Conservation (phyloP, 1,140 invertebrate species). For the Cyrtorhinus lividipennis region DNA sequence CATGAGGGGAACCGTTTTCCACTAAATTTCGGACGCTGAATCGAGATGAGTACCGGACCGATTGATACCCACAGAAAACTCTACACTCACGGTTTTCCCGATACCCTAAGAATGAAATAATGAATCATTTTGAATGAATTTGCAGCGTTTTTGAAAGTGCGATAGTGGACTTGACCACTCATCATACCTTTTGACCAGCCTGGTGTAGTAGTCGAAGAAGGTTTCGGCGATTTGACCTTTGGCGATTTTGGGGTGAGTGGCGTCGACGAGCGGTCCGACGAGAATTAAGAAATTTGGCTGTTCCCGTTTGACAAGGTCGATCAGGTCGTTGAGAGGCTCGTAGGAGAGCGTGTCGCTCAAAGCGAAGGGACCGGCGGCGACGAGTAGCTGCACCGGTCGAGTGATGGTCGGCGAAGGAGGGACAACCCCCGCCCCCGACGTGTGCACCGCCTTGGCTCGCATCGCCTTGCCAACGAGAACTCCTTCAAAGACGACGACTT, state of each 20-base stretch:
- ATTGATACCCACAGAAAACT: too few species aligned
- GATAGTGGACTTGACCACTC: neutral
- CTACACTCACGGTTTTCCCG: too few species aligned
- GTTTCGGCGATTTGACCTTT: constrained; percentile 41
- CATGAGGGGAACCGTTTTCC: too few species aligned
- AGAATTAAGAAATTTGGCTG: constrained; percentile 67
- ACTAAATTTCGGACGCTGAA: too few species aligned
- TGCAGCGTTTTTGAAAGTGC: too few species aligned
- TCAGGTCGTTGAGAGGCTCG: constrained; percentile 64
- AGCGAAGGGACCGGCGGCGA: constrained; percentile 72
- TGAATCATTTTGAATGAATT: too few species aligned
- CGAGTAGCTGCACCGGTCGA: constrained; percentile 38
- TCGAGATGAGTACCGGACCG: too few species aligned
- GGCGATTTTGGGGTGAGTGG: constrained; percentile 42
- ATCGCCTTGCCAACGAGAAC: constrained; percentile 49
- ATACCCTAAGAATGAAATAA: too few species aligned
- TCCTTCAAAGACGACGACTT: constrained; percentile 60
- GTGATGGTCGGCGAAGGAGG: constrained; percentile 19
- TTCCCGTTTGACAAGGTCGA: constrained; percentile 47
- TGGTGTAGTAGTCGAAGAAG: constrained; percentile 54
- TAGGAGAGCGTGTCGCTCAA: constrained; percentile 56
- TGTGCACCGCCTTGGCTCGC: constrained; percentile 47
- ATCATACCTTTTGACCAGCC: constrained; percentile 35
- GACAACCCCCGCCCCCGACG: constrained; percentile 30
- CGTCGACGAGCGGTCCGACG: constrained; percentile 69